phyloP scores from a whole-genome alignment of 2,113 vertebrate genomes.

The Osmerus mordax region DNA sequence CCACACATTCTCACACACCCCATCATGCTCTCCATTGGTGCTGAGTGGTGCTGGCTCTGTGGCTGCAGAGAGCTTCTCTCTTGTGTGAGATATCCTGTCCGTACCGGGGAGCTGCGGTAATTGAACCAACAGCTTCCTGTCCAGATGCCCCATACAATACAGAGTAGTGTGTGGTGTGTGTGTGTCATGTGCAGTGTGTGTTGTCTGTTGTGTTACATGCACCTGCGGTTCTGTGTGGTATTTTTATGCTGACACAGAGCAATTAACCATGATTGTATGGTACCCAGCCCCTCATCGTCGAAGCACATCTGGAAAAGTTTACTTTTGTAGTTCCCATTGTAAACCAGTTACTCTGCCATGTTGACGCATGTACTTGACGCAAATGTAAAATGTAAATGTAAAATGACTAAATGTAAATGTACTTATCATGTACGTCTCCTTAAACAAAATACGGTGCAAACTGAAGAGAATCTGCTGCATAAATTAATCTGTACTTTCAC shows the following conservation, averaged over 20 bases:
- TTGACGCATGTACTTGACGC: too few species aligned
- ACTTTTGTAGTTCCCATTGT: conserved; percentile 8
- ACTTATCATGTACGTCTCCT: too few species aligned
- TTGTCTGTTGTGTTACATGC: too few species aligned
- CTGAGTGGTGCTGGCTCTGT: background rate
- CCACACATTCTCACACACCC: conserved; percentile 5
- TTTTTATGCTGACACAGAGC: conserved; percentile 34
- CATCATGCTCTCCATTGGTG: background rate
- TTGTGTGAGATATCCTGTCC: background rate
- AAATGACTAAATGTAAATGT: too few species aligned
- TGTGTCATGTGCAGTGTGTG: background rate
- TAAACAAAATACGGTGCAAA: too few species aligned
- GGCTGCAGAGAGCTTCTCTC: background rate
- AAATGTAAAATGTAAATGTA: too few species aligned
- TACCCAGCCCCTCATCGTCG: conserved; percentile 33
- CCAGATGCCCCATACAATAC: background rate
- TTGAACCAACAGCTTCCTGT: conserved; percentile 6
- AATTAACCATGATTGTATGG: conserved; percentile 53
- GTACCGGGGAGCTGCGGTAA: conserved; percentile 1
- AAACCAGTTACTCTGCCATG: background rate
- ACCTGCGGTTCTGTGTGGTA: conserved; percentile 11
- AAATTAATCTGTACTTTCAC: too few species aligned
- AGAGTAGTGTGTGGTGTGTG: background rate
- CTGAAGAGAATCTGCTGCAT: too few species aligned
- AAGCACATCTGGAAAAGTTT: conserved; percentile 29